A percentile compares a stretch with the other conserved stretches of the same genome.
Conservation (phyloP, 2,113 vertebrate genomes). For the Hippocampus barbouri region DNA sequence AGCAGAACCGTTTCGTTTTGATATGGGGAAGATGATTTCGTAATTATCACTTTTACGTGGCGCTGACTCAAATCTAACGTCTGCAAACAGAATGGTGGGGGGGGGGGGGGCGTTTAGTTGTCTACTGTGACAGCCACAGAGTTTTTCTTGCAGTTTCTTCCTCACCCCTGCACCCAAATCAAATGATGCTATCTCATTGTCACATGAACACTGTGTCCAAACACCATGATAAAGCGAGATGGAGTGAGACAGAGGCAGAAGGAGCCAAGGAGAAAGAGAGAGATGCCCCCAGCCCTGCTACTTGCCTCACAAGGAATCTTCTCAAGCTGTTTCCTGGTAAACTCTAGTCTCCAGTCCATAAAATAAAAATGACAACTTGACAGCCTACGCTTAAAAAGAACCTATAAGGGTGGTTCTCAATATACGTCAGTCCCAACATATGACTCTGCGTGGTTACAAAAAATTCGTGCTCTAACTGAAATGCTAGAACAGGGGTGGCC, state of each 20-base stretch:
- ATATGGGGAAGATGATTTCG: background rate
- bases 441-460: no score
- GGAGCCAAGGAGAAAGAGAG: constrained; percentile 1
- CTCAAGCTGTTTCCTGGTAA: constrained; percentile 51
- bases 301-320: constrained; percentile 50
- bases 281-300: constrained; percentile 34
- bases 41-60: background rate
- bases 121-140: constrained; percentile 26
- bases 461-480: no score
- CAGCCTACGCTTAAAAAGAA: no score
- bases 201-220: constrained; percentile 62
- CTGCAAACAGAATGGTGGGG: background rate
- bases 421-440: no score
- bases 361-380: constrained; percentile 36
- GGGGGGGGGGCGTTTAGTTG: constrained; percentile 17
- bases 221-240: constrained; percentile 36
- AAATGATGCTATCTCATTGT: constrained; percentile 60
- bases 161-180: constrained; percentile 43
- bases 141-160: constrained; percentile 5
- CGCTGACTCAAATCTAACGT: constrained; percentile 3
- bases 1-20: background rate
- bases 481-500: no score
- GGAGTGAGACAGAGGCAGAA: constrained; percentile 20
- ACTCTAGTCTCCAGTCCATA: constrained; percentile 50
- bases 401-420: no score